Evolutionary conservation across 2,888 invertebrate genomes (phyloP), one percentile per base, ranked within the genome.

Genomic region (Pardosa pseudoannulata): DNA sequence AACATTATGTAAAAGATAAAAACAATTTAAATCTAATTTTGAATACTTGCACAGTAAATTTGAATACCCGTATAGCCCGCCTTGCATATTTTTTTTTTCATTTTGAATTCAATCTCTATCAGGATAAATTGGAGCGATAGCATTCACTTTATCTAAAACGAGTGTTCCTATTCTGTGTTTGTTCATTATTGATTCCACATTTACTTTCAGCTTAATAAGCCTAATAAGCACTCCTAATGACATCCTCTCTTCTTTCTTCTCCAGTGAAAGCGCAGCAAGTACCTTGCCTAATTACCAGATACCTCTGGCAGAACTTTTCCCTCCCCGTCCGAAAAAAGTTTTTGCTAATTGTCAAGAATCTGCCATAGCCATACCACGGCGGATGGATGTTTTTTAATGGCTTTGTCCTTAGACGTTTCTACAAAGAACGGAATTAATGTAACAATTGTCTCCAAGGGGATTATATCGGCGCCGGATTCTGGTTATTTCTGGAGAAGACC

Each of bases 111-210:
- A 23, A 56, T 56, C 19, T 23, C n/a, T 56, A 56, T 46, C 41
- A 23, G n/a, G n/a, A 3, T 19, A 3, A 2, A 2, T 56, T 16
- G 3, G n/a, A 5, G 23, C n/a, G 56, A 56, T 56, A 56, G 23
- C 23, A 19, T 19, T 2, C 19, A 3, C 56, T 56, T 36, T 56
- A 56, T 56, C 56, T 36, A 23, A 5, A 56, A 56, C 23, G 3
- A 56, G 23, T 23, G 3, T 16, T 23, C 2, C 13, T 11, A 19
- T 56, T 56, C 56, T 23, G 6, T 46, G 56, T 56, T 56, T 19
- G 19, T 11, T 56, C 56, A 56, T 56, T 67, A 80, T 80, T 72
- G 80, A 80, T 80, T 80, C 50, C 32, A 28, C 72, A 80, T 73
- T 80, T 80, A 31, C 39, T 31, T 64, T 46, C 56, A 6, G 23